A percentile compares a stretch with the other conserved stretches of the same genome.
Conservation (phyloP, 2,113 vertebrate genomes). For the Callospermophilus lateralis region DNA sequence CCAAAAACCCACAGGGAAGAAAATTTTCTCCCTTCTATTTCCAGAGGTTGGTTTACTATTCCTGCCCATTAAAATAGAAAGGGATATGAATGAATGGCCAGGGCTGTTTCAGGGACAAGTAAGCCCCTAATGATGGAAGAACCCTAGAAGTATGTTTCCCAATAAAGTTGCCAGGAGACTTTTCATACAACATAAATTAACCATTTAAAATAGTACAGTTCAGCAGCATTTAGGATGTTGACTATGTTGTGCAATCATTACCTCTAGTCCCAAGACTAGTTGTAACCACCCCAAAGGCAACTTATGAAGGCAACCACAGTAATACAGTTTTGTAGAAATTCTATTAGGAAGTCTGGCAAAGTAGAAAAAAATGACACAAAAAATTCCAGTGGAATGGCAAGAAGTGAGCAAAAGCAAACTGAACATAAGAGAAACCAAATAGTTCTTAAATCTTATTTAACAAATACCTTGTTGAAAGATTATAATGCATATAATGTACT, state of each 20-base stretch:
- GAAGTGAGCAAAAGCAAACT: slow-evolving; percentile 7
- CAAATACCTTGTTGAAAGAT: not conserved
- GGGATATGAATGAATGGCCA: not conserved
- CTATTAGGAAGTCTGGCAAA: not conserved
- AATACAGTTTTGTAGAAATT: slow-evolving; percentile 25
- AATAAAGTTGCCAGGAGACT: slow-evolving; percentile 17
- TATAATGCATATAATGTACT: not conserved
- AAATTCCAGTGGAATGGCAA: not conserved
- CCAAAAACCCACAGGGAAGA: slow-evolving; percentile 5
- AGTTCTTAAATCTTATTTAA: not conserved
- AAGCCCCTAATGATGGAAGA: not conserved
- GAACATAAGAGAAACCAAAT: slow-evolving; percentile 33
- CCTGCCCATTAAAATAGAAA: slow-evolving; percentile 14
- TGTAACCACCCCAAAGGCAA: not conserved
- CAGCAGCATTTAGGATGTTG: not conserved
- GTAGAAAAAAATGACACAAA: not conserved
- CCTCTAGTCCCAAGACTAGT: not conserved
- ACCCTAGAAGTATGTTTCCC: not conserved
- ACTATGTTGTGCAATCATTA: not conserved
- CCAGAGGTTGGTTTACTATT: not conserved
- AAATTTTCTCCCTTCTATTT: slow-evolving; percentile 23
- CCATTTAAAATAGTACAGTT: slow-evolving; percentile 36
- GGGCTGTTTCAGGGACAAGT: not conserved
- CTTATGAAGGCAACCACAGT: not conserved
- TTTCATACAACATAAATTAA: slow-evolving; percentile 25